Conservation (phyloP, 2,797 vertebrate genomes). For the Gallinago solitaria region DNA sequence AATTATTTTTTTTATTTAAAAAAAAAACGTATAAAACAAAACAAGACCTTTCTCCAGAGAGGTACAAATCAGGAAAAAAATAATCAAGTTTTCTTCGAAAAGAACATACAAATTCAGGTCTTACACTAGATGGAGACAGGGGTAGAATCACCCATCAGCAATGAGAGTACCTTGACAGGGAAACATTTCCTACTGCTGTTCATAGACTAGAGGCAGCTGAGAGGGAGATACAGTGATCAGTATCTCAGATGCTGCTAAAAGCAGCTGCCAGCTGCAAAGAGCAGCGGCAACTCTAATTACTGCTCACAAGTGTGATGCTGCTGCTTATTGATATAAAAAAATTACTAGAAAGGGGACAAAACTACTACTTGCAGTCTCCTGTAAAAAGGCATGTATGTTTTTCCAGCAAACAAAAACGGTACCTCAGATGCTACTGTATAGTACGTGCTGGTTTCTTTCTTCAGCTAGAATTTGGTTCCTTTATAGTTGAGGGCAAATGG, state of each 20-base stretch:
- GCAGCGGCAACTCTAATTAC: not conserved
- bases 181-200: not conserved
- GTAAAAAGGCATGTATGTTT: conserved; percentile 21
- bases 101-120: not conserved
- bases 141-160: not conserved
- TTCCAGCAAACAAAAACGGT: not conserved
- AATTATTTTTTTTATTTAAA: not conserved
- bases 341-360: not conserved
- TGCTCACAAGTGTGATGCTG: not conserved
- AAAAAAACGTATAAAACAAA: conserved; percentile 57
- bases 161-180: not conserved
- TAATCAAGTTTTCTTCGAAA: not conserved
- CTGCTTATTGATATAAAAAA: not conserved
- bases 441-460: not conserved
- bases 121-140: not conserved
- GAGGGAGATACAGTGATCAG: not conserved
- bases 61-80: not conserved
- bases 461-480: conserved; percentile 75
- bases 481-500: conserved; percentile 81
- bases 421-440: conserved; percentile 14
- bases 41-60: not conserved
- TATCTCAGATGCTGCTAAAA: not conserved
- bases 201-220: not conserved
- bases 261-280: not conserved
- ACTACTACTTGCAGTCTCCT: not conserved